Conservation (phyloP, 2,888 invertebrate species). For the Parascotia fuliginaria region DNA sequence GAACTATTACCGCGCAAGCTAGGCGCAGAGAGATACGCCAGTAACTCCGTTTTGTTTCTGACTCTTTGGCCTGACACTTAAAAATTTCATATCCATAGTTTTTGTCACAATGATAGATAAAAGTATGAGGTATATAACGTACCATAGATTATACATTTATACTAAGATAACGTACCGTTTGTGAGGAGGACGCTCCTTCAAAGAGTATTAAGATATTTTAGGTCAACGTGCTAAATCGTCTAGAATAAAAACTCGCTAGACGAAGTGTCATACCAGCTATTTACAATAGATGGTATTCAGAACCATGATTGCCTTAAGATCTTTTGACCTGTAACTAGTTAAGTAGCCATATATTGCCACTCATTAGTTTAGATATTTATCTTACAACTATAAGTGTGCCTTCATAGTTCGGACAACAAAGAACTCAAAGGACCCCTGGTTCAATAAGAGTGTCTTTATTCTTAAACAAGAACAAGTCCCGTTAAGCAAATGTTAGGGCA, state of each 20-base stretch:
- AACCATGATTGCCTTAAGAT: conserved; percentile 75
- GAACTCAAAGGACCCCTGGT: conserved; percentile 20
- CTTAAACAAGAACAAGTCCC: conserved; percentile 40
- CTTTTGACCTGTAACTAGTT: conserved; percentile 66
- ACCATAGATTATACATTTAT: no score
- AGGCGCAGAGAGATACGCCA: no score
- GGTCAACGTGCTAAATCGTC: not conserved
- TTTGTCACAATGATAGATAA: no score
- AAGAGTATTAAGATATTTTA: no score
- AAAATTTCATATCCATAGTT: no score
- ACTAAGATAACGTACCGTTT: no score
- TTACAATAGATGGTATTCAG: conserved; percentile 51
- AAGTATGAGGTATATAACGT: no score
- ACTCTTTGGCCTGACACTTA: no score
- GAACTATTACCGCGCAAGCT: no score
- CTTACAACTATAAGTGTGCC: conserved; percentile 32
- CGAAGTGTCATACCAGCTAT: conserved; percentile 26
- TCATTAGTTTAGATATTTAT: conserved; percentile 44
- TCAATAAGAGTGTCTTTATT: conserved; percentile 28
- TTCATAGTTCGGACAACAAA: conserved; percentile 37
- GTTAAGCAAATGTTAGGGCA: conserved; percentile 32
- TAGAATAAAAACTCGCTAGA: not conserved
- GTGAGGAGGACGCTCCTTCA: no score
- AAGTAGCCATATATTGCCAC: conserved; percentile 40
- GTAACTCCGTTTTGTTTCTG: no score